Percentiles rank a stretch among this genome's conserved stretches.
These are phyloP conservation scores for Limnothrissa miodon DNA, from an alignment of 2,113 vertebrate genomes.

Conservation along the genomic window DNA sequence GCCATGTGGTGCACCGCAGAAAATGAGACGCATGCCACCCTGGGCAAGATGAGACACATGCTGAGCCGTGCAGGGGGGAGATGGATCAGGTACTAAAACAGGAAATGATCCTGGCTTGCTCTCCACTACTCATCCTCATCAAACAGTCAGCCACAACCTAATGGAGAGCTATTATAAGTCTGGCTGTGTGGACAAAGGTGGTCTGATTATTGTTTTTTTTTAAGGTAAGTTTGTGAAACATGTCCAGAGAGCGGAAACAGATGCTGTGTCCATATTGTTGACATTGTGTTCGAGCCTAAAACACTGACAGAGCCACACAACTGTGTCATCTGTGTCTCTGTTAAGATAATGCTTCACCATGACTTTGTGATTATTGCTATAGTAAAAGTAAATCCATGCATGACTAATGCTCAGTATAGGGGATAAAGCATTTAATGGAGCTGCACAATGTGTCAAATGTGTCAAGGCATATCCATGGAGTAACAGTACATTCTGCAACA, in stretches of 20 bases:
- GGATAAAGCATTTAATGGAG: too few species aligned
- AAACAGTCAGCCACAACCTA: neutral
- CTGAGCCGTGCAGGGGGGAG: neutral
- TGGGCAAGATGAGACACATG: too few species aligned
- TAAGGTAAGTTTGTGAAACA: neutral
- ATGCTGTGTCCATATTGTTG: neutral
- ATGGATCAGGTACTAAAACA: conserved; percentile 3
- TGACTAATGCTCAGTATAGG: too few species aligned
- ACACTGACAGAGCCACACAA: neutral
- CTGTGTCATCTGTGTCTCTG: neutral
- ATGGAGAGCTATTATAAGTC: neutral
- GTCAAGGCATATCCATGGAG: too few species aligned
- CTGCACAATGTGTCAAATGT: too few species aligned
- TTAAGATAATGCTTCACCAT: neutral
- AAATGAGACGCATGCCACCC: too few species aligned
- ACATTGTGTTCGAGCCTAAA: neutral
- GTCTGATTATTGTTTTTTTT: neutral
- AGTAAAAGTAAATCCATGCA: neutral
- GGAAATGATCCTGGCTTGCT: neutral
- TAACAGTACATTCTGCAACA: too few species aligned
- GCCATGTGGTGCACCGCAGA: too few species aligned
- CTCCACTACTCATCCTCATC: neutral
- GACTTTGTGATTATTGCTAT: neutral
- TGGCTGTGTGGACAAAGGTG: neutral
- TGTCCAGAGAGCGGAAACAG: neutral